Base-by-base conservation (phyloP, 2,113 vertebrate species). In the Pomatorhinus ruficollis region DNA sequence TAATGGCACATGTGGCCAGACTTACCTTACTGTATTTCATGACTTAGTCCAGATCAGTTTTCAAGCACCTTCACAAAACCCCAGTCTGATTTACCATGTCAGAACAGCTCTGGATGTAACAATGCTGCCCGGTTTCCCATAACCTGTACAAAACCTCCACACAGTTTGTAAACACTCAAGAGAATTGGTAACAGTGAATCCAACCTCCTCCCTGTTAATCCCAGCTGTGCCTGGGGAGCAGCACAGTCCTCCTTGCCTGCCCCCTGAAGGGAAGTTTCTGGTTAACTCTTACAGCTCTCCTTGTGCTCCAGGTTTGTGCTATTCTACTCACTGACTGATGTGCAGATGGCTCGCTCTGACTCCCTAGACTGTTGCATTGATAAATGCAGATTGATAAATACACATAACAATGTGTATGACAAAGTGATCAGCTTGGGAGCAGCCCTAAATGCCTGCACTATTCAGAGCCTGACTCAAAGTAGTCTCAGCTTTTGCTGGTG, bases 191-290 rank as follows among this genome's bases (percentile, higher is more conserved):
- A 57, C 14, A 40, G 20, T 49, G n/a, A 80, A n/a, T 65, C 23
- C 1, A 14, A 5, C 10, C 33, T 50, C 2, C 0, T 35, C 1
- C 0, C 1, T 3, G 9, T 25, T 37, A 44, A 68, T 9, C 6
- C 3, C n/a, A 84, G n/a, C 49, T 44, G 49, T 37, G 37, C 56
- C 45, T 40, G 17, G 66, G 61, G 50, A 56, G 40, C 25, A 31
- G 35, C 2, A 7, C 0, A 15, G 11, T 37, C 27, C 15, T 68
- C 50, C 22, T 40, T 40, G 40, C 39, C n/a, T 47, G 12, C 13
- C 5, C 12, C 44, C 30, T 12, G 40, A 76, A 35, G 37, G 18
- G 17, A 82, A 49, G 18, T 33, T 83, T 70, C 25, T 45, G 52
- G 47, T 24, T 37, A 33, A 16, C 39, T 18, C n/a, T 63, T 72